Base-by-base conservation (phyloP, 2,797 vertebrate species). In the Scolopax rusticola region DNA sequence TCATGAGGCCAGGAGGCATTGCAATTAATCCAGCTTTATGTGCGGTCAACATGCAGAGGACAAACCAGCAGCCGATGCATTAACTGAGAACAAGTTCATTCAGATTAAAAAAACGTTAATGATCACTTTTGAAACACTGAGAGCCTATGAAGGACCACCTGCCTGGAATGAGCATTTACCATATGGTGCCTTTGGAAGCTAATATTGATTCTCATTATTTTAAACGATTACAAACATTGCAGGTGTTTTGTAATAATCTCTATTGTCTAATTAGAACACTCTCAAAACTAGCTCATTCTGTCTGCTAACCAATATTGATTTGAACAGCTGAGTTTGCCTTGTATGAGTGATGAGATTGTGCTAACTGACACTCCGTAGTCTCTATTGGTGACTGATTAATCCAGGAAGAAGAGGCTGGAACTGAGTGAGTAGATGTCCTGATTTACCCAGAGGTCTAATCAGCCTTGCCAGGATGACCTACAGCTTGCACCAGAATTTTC, bases 141-240 rank as follows among this genome's bases (percentile, higher is more conserved):
- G 95, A 97, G 93, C 85, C 96, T 97, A 79, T 94, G 87, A 92
- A 93, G 87, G 95, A 97, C 97, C 94, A 83, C 97, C 96, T 96
- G 96, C 96, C 90, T 95, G 79, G 82, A 97, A 97, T 95, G 76
- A 97, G 93, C 87, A 54, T 97, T 97, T 97, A 95, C 98, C 98
- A 98, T 98, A 98, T 98, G 98, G 98, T 97, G 96, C 80, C 82
- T 97, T 97, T 98, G 96, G 97, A 98, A 97, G 95, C 95, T 97
- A 96, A 97, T 98, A 98, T 98, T 98, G 98, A 98, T 98, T 98
- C 98, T 98, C 97, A 98, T 98, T 98, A 98, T 97, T 98, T 97
- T 97, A 97, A 98, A 97, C 6, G 63, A 97, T 98, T 97, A 96
- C 96, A 97, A 98, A 98, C 97, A 97, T 98, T 97, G 97, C 96